Base-by-base conservation (phyloP, 2,113 vertebrate genomes). In the Bambusicola thoracicus region DNA sequence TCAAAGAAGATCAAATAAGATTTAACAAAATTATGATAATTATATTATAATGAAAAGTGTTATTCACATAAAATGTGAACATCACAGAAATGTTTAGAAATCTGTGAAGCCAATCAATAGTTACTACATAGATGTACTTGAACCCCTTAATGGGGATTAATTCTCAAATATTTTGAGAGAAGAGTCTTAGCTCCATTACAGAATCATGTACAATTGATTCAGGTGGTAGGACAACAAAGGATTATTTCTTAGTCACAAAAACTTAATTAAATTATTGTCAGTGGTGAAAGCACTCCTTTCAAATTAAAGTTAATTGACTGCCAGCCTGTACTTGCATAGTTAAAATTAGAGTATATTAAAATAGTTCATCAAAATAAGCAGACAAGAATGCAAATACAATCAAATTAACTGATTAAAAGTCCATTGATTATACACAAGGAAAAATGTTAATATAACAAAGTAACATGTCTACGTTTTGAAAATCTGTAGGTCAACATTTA, bases 351-450 rank as follows among this genome's bases (percentile, higher is more conserved):
- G 89, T 92, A 95, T 97, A 97, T 97, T 94, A 97, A 96, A 96
- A 94, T 95, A 96, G 96, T 96, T 96, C 95, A 96, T 97, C 97
- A 97, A 94, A 97, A 97, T 96, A 96, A 97, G 73, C 74, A 82
- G 85, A 92, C 95, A 96, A 97, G 77, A 67, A 82, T 82, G 91
- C 63, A 96, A 96, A 95, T 86, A 93, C 90, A 95, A 95, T 93
- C 95, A 95, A 88, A 95, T 92, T 95, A 95, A 94, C 96, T 93
- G 82, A 94, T 89, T 94, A 88, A 90, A 94, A 96, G 30, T 67
- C 32, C 51, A 92, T 92, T 93, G 95, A 98, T 96, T 95, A 96
- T 91, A 78, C 53, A 92, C 56, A 80, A 81, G 87, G 72, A 95
- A 93, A 96, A 92, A 88, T 96, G 68, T 97, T 95, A 94, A 95